phyloP scores from a whole-genome alignment of 2,797 vertebrate species.

The Galago senegalensis region DNA sequence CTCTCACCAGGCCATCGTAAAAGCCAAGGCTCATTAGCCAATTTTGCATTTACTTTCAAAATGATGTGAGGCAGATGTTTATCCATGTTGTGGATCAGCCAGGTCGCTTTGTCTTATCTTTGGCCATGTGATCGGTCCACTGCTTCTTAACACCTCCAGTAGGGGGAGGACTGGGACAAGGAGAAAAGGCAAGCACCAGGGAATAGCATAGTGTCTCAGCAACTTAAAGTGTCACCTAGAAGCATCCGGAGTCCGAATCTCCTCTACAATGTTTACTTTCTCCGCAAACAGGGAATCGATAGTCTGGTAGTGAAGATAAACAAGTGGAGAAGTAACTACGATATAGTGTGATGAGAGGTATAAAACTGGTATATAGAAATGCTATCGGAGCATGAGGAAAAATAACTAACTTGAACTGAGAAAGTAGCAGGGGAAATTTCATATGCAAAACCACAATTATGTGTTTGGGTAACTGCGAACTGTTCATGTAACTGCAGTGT shows the following conservation, averaged over 20 bases:
- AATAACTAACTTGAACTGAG: conserved; percentile 49
- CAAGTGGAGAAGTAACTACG: conserved; percentile 31
- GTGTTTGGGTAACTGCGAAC: conserved; percentile 50
- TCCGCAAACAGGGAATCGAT: conserved; percentile 9
- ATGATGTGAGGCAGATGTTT: conserved; percentile 63
- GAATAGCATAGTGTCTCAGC: conserved; percentile 28
- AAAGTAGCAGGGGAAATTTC: conserved; percentile 57
- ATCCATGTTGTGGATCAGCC: conserved; percentile 70
- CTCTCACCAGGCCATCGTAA: conserved; percentile 29
- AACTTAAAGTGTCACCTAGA: conserved; percentile 61
- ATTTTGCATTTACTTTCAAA: conserved; percentile 71
- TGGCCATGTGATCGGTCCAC: conserved; percentile 51
- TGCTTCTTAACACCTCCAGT: conserved; percentile 70
- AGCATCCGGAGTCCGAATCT: conserved; percentile 57
- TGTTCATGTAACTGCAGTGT: conserved; percentile 38
- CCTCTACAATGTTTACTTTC: conserved; percentile 64
- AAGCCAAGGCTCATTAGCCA: conserved; percentile 54
- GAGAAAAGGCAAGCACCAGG: conserved; percentile 14
- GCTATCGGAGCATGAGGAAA: conserved; percentile 57
- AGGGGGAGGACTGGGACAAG: conserved; percentile 68
- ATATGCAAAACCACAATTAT: conserved; percentile 40
- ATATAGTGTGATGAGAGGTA: background rate
- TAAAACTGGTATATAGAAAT: conserved; percentile 46
- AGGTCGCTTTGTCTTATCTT: conserved; percentile 66
- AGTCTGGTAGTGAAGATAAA: conserved; percentile 38